These are phyloP conservation scores for Hassar affinis DNA, from an alignment of 2,113 vertebrate species.

Conservation along the genomic window DNA sequence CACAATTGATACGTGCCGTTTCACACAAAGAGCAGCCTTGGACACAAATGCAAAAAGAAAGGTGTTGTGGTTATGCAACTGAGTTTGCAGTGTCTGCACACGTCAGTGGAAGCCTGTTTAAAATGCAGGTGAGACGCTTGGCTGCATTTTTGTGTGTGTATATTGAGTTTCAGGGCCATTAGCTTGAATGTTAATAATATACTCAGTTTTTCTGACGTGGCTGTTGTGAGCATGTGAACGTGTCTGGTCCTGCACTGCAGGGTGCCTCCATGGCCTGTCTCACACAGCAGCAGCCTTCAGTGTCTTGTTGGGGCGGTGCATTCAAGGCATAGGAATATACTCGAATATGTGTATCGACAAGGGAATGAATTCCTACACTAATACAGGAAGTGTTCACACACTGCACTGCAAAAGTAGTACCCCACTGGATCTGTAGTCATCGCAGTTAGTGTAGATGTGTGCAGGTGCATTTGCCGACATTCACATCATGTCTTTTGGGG, in stretches of 20 bases:
- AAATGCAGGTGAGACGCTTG: constrained; percentile 28
- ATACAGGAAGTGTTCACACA: background rate
- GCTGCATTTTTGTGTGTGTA: background rate
- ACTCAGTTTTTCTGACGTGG: constrained; percentile 18
- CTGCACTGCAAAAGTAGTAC: background rate
- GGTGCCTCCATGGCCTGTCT: background rate
- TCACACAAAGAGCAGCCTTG: background rate
- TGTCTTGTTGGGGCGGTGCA: background rate
- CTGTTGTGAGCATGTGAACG: constrained; percentile 16
- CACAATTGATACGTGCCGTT: background rate
- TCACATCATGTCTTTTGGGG: background rate
- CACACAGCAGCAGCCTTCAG: background rate
- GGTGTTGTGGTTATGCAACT: no score
- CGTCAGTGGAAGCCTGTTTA: background rate
- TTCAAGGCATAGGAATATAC: background rate
- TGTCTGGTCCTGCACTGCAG: constrained; percentile 36
- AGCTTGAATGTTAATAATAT: constrained; percentile 17
- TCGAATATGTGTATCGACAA: background rate
- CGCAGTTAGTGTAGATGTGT: background rate
- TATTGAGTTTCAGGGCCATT: constrained; percentile 12
- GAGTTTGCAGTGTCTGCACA: background rate
- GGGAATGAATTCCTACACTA: no score
- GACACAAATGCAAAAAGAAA: background rate
- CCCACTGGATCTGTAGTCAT: no score
- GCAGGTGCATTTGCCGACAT: no score